Conservation (phyloP, 2,888 invertebrate genomes). For the Lasioglossum vierecki region DNA sequence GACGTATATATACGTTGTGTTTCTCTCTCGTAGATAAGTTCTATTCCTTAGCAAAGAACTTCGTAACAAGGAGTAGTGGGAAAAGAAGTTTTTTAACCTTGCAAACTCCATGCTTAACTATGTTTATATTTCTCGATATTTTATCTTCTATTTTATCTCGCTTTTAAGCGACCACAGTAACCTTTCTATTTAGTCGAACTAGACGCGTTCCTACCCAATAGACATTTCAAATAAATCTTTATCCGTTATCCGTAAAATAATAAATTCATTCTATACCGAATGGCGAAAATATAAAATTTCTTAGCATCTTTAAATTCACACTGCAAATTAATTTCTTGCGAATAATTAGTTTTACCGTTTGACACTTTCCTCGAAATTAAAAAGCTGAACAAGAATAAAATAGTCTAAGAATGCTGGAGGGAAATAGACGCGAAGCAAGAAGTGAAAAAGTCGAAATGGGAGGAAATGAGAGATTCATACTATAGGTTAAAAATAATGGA, state of each 20-base stretch:
- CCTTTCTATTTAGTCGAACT: background rate
- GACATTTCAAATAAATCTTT: background rate
- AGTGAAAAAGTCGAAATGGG: too few relatives aligned
- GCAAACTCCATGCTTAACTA: background rate
- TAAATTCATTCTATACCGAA: background rate
- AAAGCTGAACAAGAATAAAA: too few relatives aligned
- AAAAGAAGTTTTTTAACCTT: constrained; percentile 31
- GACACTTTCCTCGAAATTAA: background rate
- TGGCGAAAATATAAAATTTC: too few relatives aligned
- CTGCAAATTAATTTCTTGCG: too few relatives aligned
- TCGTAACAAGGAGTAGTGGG: constrained; percentile 27
- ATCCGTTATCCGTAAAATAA: background rate
- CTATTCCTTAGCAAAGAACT: constrained; percentile 29
- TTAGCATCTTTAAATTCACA: too few relatives aligned
- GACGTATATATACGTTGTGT: constrained; percentile 8
- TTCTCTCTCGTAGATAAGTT: constrained; percentile 17
- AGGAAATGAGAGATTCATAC: too few relatives aligned
- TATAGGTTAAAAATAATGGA: too few relatives aligned
- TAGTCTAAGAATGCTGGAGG: too few relatives aligned
- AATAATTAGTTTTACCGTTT: too few relatives aligned
- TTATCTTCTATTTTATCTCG: background rate
- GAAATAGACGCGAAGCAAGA: too few relatives aligned
- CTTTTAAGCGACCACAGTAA: constrained; percentile 3
- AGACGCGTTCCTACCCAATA: background rate
- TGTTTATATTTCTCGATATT: background rate